Evolutionary conservation across 2,113 vertebrate species (phyloP).

Genomic region (Garra rufa): DNA sequence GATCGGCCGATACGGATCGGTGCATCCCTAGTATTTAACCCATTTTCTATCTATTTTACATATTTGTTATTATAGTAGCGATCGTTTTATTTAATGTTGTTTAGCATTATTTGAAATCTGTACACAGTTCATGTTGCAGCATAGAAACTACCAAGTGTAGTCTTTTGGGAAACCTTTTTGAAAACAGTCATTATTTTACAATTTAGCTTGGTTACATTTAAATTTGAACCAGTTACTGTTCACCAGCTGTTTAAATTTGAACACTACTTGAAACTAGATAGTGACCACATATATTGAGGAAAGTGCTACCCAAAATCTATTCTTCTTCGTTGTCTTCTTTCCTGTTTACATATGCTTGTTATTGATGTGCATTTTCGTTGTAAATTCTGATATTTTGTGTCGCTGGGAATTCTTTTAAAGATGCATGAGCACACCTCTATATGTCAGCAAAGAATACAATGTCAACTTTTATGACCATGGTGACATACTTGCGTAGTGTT

Average conservation of each 20-base stretch:
- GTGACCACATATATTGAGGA: constrained; percentile 18
- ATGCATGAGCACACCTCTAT: background rate
- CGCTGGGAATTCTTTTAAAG: background rate
- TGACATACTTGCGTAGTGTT: background rate
- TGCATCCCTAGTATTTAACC: too few species aligned
- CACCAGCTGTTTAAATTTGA: constrained; percentile 17
- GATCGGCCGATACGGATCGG: too few species aligned
- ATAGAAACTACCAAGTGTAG: background rate
- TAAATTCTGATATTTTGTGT: background rate
- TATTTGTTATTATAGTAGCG: background rate
- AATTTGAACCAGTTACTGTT: background rate
- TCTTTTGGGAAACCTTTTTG: background rate
- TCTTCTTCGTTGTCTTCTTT: constrained; percentile 9
- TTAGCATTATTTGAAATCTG: constrained; percentile 2
- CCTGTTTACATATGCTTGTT: constrained; percentile 9
- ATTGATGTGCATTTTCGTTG: constrained; percentile 15
- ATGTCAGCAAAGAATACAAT: background rate
- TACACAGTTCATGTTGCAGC: background rate
- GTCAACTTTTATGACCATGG: background rate
- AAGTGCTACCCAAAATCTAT: constrained; percentile 22
- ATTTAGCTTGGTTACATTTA: background rate
- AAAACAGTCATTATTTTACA: background rate
- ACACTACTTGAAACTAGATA: constrained; percentile 45
- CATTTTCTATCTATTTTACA: background rate
- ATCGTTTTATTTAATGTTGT: background rate